phyloP scores from a whole-genome alignment of 2,888 invertebrate species.

The Dicranocentrus wangi region DNA sequence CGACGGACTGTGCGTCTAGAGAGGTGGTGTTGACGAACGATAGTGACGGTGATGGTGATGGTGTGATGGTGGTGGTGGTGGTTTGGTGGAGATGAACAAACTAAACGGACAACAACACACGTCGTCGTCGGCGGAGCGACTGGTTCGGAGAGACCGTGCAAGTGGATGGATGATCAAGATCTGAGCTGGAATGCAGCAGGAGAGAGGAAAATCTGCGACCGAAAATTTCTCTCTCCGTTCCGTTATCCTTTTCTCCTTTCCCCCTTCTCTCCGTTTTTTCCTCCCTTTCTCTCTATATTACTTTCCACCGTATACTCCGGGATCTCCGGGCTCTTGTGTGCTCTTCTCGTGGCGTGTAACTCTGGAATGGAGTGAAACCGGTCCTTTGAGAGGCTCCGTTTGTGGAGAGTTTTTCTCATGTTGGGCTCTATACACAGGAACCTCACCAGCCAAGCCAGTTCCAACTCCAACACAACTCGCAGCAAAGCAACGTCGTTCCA shows the following conservation, averaged over 20 bases:
- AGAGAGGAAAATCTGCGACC: conserved; percentile 1
- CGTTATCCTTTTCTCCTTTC: not conserved
- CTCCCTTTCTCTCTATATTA: conserved; percentile 7
- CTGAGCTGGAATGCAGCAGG: conserved; percentile 46
- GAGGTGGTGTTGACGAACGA: no score
- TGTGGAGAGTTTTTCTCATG: not conserved
- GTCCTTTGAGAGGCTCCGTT: not conserved
- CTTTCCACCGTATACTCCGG: not conserved
- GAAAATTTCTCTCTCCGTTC: not conserved
- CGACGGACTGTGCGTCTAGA: no score
- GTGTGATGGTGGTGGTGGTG: no score
- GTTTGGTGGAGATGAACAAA: no score
- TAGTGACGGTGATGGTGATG: no score
- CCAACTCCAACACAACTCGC: no score
- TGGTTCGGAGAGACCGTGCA: conserved; percentile 32
- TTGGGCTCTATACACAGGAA: no score
- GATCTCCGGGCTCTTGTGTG: no score
- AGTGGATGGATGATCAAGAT: conserved; percentile 61
- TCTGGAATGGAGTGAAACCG: conserved; percentile 12
- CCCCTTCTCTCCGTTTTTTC: not conserved
- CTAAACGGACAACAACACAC: no score
- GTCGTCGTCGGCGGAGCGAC: conserved; percentile 13
- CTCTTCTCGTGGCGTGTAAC: no score
- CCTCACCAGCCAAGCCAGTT: no score
- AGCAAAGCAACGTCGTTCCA: no score